Percentiles rank a stretch among this genome's conserved stretches.
Evolutionary conservation across 2,797 vertebrate species (phyloP).

Genomic region (Jordanella pulchra): DNA sequence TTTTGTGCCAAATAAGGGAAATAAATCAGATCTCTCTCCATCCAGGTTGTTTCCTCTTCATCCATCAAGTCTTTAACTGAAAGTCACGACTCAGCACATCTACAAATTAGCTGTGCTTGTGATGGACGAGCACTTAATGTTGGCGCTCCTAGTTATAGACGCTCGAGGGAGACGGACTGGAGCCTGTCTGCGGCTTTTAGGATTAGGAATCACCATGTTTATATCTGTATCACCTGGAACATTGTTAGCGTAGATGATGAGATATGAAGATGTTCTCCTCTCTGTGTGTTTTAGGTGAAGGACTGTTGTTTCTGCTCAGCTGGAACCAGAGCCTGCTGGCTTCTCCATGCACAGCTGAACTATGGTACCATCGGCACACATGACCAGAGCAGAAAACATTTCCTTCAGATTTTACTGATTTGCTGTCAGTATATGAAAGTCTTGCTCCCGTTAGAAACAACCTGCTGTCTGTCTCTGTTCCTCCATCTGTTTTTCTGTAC

Average conservation of each 20-base stretch:
- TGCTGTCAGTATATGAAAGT: no score
- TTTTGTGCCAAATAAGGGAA: no score
- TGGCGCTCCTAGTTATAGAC: not conserved
- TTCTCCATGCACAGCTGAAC: constrained; percentile 25
- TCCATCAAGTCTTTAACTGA: not conserved
- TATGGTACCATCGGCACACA: constrained; percentile 50
- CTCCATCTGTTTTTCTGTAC: no score
- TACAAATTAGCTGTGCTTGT: not conserved
- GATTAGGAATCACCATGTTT: no score
- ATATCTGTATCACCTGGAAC: no score
- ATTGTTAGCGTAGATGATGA: no score
- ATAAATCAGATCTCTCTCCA: not conserved
- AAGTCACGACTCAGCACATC: constrained; percentile 13
- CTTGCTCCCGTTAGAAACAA: no score
- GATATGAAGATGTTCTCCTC: not conserved
- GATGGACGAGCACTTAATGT: constrained; percentile 2
- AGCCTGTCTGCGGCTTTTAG: no score
- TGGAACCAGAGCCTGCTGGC: constrained; percentile 1
- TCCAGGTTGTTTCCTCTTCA: not conserved
- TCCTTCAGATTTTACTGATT: not conserved
- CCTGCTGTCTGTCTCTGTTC: no score
- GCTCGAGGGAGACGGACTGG: no score
- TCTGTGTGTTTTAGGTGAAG: constrained; percentile 29
- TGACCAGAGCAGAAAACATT: not conserved
- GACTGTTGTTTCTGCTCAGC: not conserved